A percentile compares a stretch with the other conserved stretches of the same genome.
Conservation (phyloP, 2,113 vertebrate species). For the Furnarius figulus region DNA sequence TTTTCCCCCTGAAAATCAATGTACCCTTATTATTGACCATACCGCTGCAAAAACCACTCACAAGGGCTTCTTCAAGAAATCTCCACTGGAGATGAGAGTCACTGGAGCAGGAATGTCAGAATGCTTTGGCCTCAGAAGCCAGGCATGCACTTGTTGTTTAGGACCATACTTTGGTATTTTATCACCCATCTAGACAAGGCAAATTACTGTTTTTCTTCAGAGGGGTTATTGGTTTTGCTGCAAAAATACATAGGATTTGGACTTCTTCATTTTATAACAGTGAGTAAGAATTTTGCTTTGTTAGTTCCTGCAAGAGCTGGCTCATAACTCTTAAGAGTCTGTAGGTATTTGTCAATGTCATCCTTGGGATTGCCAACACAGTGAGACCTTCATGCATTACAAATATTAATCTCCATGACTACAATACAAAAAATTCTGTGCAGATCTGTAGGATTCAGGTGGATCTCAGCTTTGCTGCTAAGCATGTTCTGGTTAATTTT, state of each 20-base stretch:
- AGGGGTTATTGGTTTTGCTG: neutral
- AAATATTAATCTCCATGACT: neutral
- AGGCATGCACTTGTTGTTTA: neutral
- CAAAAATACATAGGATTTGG: neutral
- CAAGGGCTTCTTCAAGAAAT: neutral
- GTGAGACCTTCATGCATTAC: neutral
- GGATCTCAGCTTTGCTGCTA: neutral
- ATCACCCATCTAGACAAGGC: neutral
- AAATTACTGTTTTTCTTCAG: neutral
- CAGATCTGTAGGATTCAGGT: neutral
- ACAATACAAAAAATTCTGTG: neutral
- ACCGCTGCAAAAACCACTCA: neutral
- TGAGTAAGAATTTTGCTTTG: neutral
- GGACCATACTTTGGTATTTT: neutral
- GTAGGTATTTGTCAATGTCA: neutral
- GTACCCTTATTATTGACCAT: neutral
- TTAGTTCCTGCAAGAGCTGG: neutral
- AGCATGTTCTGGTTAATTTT: neutral
- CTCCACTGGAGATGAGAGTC: neutral
- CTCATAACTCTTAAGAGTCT: neutral
- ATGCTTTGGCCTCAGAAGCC: neutral
- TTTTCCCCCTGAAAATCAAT: neutral
- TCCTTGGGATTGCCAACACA: neutral
- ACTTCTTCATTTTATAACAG: neutral
- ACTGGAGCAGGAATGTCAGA: neutral